A percentile compares a stretch with the other conserved stretches of the same genome.
phyloP scores from a whole-genome alignment of 2,797 vertebrate genomes.

The Eulemur coronatus region DNA sequence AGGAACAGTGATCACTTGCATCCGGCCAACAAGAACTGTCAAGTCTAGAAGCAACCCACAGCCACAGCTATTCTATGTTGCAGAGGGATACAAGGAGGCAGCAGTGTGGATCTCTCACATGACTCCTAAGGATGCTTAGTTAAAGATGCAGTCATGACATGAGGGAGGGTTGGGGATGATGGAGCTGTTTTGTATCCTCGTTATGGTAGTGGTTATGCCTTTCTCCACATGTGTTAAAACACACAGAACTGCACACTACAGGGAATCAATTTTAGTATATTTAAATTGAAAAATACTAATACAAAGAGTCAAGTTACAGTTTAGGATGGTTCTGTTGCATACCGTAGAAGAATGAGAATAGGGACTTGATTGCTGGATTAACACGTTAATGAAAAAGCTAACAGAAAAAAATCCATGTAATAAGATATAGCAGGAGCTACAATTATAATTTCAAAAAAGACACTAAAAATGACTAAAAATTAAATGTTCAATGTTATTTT shows the following conservation, averaged over 20 bases:
- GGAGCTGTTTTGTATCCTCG: not conserved
- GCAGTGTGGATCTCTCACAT: too few species aligned
- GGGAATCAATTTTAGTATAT: not conserved
- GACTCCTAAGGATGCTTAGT: not conserved
- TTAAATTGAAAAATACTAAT: conserved; percentile 7
- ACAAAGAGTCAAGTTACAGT: not conserved
- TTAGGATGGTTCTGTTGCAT: not conserved
- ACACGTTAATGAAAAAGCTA: not conserved
- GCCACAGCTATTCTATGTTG: not conserved
- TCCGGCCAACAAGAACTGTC: not conserved
- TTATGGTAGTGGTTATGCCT: not conserved
- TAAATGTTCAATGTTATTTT: not conserved
- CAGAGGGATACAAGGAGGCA: not conserved
- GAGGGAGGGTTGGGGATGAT: not conserved
- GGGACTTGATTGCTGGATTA: not conserved
- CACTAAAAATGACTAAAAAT: not conserved
- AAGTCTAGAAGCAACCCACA: not conserved
- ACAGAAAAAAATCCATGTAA: conserved; percentile 13
- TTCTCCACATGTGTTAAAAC: not conserved
- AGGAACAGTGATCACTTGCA: not conserved
- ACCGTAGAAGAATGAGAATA: not conserved
- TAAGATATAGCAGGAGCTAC: conserved; percentile 9
- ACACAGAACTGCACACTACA: not conserved
- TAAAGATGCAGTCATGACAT: not conserved
- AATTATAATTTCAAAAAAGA: conserved; percentile 30